A percentile compares a stretch with the other conserved stretches of the same genome.
Conservation (phyloP, 1,140 invertebrate genomes). For the Zelostemma sp. region DNA sequence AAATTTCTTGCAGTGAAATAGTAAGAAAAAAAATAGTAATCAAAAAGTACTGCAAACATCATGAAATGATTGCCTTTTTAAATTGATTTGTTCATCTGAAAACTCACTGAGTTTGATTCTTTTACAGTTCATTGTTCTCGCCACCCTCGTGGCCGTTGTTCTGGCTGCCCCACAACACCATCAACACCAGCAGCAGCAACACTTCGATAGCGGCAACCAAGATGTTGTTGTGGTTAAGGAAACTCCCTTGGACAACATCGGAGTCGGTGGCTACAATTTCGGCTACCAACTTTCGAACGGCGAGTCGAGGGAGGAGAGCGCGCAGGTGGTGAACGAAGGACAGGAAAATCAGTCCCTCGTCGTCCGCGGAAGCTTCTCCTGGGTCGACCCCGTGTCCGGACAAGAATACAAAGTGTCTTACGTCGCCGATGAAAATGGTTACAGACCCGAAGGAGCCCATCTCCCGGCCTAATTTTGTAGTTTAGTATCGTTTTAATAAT, state of each 20-base stretch:
- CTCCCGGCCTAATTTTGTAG: constrained; percentile 22
- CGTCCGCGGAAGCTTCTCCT: constrained; percentile 73
- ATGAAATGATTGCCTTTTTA: no score
- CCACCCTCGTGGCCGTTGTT: constrained; percentile 28
- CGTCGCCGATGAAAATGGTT: constrained; percentile 65
- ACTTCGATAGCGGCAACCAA: constrained; percentile 51
- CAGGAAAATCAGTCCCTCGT: constrained; percentile 73
- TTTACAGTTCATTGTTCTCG: neutral
- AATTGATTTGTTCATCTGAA: no score
- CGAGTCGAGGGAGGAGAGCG: constrained; percentile 70
- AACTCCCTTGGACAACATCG: constrained; percentile 57
- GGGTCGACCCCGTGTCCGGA: constrained; percentile 67
- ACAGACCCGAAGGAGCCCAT: constrained; percentile 46
- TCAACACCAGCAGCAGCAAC: no score
- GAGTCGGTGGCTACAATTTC: constrained; percentile 63
- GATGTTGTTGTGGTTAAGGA: constrained; percentile 57
- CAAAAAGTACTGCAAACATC: no score
- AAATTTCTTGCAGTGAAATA: no score
- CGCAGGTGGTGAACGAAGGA: constrained; percentile 66
- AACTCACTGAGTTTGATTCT: no score
- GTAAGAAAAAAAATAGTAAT: no score
- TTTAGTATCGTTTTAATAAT: neutral
- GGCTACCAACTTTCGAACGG: constrained; percentile 75
- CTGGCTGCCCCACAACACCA: constrained; percentile 51
- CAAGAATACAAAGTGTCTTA: constrained; percentile 59